Evolutionary conservation across 2,797 vertebrate genomes (phyloP), one percentile per base, ranked within the genome.

Genomic region (Sylvilagus floridanus): DNA sequence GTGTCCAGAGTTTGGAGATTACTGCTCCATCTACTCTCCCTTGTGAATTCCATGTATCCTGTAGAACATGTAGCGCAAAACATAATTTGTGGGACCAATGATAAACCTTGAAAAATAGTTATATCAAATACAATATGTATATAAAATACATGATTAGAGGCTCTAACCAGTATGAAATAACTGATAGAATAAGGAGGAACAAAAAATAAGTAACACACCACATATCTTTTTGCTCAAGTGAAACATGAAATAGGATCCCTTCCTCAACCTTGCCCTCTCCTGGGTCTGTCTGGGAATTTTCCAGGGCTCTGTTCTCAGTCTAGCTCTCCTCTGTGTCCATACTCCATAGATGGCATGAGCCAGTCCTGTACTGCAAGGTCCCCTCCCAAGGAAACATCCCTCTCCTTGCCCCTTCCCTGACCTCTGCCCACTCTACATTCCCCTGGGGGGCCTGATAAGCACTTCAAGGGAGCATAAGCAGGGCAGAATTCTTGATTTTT

Each of bases 101-200:
- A 47, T 88, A 83, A 84, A 50, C 32, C 69, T 86, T 79, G 24
- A 57, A 32, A 88, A 57, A 71, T 57, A 93, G 75, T 47, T 47
- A 47, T 47, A 47, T 47, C 42, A 47, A 47, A 47, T 47, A 47
- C 42, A 47, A 47, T 47, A 47, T 47, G 42, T 47, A 75, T 54
- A 60, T 62, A 50, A 90, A 91, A 78, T 28, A 32, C 3, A 35
- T 11, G 86, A 63, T 66, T 71, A 65, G 19, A 94, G 60, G 4
- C 90, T 88, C 68, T 81, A 92, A 42, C 91, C 65, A 21, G 22
- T 69, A 57, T 79, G 84, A 95, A 65, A 54, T 77, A 88, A 71
- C 26, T 47, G 17, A 10, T 79, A 47, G 71, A 83, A 4, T 24
- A 35, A n/a, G 12, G 42, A 82, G 7, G 2, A 4, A 1, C 1